A percentile compares a stretch with the other conserved stretches of the same genome.
These are phyloP conservation scores for Molossus alvarezi DNA, from an alignment of 2,797 vertebrate genomes.

Conservation along the genomic window DNA sequence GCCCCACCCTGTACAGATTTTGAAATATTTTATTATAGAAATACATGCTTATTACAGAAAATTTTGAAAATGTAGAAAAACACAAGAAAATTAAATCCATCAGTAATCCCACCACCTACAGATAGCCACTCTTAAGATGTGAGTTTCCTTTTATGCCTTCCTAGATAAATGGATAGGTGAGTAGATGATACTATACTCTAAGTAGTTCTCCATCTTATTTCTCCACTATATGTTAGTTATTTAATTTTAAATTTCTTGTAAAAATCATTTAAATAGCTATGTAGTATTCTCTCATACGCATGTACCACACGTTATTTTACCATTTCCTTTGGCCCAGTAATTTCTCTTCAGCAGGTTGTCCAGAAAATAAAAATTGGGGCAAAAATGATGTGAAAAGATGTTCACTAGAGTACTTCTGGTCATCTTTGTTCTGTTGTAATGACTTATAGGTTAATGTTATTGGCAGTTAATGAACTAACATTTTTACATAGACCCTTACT, in stretches of 20 bases:
- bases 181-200: not conserved
- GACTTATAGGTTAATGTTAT: not conserved
- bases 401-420: not conserved
- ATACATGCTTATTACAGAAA: not conserved
- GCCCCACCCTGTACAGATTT: not conserved
- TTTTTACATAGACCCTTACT: not conserved
- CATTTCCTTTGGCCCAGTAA: conserved; percentile 29
- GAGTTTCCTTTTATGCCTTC: not conserved
- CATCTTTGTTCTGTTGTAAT: conserved; percentile 10
- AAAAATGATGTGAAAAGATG: conserved; percentile 35
- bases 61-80: conserved; percentile 32
- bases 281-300: not conserved
- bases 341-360: conserved; percentile 8
- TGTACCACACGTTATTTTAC: not conserved
- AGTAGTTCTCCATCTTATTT: not conserved
- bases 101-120: not conserved
- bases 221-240: not conserved
- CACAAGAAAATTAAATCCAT: conserved; percentile 11
- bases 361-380: conserved; percentile 10
- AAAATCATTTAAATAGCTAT: not conserved
- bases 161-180: not conserved
- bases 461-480: conserved; percentile 14
- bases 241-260: conserved; percentile 40
- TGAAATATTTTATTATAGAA: conserved; percentile 51
- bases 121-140: not conserved